Base-by-base conservation (phyloP, 2,888 invertebrate genomes). In the Aleiodes leptofemur region DNA sequence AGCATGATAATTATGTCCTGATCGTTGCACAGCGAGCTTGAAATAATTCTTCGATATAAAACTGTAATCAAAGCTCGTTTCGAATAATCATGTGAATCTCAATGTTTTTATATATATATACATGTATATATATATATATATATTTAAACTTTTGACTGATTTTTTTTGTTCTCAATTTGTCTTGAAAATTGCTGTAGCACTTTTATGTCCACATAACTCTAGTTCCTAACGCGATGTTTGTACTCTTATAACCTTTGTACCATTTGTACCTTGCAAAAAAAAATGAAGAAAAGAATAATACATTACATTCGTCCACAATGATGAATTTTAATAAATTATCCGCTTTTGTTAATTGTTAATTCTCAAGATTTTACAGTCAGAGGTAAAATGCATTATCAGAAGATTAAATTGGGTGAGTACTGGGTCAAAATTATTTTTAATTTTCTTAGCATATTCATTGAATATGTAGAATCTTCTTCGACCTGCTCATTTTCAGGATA, bases 181-280 rank as follows among this genome's bases (percentile, higher is more conserved):
- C 16, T 50, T 59, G 69, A 69, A 57, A 38, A 71, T 51, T 55
- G 84, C 84, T 86, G 85, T 87, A 79, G 83, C 85, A 81, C 87
- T 85, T 87, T 86, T 85, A 88, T 88, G 88, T 89, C 88, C 88
- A 85, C 86, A 87, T 87, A 85, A 84, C 83, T 86, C 87, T 88
- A 89, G 88, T 89, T 89, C 89, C 89, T 89, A 89, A 78, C 82
- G 88, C 87, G 86, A 87, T 88, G 86, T 89, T 89, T 88, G 87
- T 89, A 88, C 87, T 88, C 74, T 70, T 74, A 61, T 89, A 88
- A 85, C 88, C 89, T 89, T 88, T 88, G 85, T 88, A 89, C 88
- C 87, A 86, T 88, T 89, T 88, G 88, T 89, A 89, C 88, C 88
- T 88, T 86, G 86, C 84, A 83, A 88, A 88, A 64, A 64, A 16